Evolutionary conservation across 2,888 invertebrate genomes (phyloP).

Genomic region (Anorthoa munda): DNA sequence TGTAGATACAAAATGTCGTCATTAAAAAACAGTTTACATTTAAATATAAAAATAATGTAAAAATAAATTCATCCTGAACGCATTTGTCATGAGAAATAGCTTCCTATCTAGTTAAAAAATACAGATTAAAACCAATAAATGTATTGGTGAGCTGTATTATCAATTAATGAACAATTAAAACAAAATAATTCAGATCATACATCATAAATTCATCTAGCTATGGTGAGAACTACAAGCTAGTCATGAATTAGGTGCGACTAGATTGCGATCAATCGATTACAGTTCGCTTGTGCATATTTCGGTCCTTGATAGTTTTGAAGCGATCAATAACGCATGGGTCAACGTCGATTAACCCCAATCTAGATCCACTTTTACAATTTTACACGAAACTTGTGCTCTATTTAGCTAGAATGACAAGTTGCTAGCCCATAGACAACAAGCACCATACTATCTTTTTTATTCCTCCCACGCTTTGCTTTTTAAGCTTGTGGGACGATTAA

Average conservation of each 20-base stretch:
- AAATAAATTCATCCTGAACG: background rate
- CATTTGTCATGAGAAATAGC: background rate
- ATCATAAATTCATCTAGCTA: slow-evolving; percentile 1
- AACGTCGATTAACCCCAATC: background rate
- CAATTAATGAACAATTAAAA: background rate
- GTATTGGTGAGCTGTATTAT: background rate
- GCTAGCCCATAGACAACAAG: slow-evolving; percentile 25
- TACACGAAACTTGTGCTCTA: background rate
- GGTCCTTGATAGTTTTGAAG: background rate
- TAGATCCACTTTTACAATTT: slow-evolving; percentile 3
- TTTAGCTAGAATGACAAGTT: slow-evolving; percentile 14
- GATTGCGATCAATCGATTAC: background rate
- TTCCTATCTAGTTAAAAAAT: background rate
- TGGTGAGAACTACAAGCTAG: background rate
- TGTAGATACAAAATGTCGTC: background rate
- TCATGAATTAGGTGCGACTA: background rate
- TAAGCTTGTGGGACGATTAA: slow-evolving; percentile 38
- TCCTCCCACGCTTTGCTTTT: slow-evolving; percentile 27
- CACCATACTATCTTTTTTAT: slow-evolving; percentile 35
- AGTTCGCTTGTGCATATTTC: background rate
- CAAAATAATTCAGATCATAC: background rate
- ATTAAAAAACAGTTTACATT: background rate
- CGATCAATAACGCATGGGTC: slow-evolving; percentile 6
- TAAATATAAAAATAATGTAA: background rate
- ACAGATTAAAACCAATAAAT: slow-evolving; percentile 13